Evolutionary conservation across 2,797 vertebrate genomes (phyloP).

Genomic region (Pyrocephalus nanus): DNA sequence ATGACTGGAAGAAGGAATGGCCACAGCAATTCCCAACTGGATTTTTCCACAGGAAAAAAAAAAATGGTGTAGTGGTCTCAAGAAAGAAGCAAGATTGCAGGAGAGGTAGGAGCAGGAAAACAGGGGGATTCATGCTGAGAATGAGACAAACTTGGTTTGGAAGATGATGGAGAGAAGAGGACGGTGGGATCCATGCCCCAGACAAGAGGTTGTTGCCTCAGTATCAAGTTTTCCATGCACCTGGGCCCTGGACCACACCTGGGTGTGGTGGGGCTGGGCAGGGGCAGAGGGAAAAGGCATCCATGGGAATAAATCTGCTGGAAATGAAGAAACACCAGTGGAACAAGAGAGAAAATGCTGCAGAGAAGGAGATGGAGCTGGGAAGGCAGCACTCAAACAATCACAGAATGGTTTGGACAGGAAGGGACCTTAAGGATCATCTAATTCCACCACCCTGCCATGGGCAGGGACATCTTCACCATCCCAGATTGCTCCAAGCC

Average conservation of each 20-base stretch:
- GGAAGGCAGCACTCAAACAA: rapidly evolving
- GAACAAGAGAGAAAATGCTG: not conserved
- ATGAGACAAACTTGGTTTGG: not conserved
- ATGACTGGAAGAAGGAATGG: not conserved
- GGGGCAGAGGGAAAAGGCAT: not conserved
- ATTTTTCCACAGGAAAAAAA: not conserved
- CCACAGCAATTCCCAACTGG: not conserved
- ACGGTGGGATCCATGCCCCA: rapidly evolving
- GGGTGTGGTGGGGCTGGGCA: rapidly evolving
- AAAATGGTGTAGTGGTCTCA: rapidly evolving
- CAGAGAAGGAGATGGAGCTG: not conserved
- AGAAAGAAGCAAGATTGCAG: not conserved
- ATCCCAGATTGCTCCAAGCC: not conserved
- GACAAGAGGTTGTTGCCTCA: not conserved
- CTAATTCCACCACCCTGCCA: not conserved
- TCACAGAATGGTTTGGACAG: not conserved
- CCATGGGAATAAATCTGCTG: not conserved
- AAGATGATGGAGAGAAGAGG: not conserved
- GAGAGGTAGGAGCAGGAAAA: not conserved
- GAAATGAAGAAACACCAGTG: not conserved
- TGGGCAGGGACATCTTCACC: not conserved
- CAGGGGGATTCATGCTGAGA: not conserved
- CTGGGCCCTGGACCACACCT: too few species aligned
- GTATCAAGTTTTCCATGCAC: rapidly evolving
- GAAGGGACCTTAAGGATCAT: not conserved